phyloP scores from a whole-genome alignment of 1,140 invertebrate species.

The Papilio dardanus region DNA sequence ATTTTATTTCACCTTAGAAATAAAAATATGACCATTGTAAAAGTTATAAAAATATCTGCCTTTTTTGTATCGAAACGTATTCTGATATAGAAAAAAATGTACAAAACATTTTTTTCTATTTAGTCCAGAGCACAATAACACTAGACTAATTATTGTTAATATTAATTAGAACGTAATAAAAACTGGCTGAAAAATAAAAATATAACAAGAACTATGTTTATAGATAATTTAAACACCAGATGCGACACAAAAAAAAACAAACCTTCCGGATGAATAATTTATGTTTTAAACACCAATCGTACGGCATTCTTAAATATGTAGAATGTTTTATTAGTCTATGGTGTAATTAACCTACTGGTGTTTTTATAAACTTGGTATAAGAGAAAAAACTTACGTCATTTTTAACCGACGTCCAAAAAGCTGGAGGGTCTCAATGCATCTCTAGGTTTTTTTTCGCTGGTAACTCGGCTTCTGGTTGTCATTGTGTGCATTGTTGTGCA shows the following conservation, averaged over 20 bases:
- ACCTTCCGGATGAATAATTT: slow-evolving; percentile 33
- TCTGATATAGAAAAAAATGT: too few relatives aligned
- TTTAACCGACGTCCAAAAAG: neutral
- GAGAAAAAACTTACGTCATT: slow-evolving; percentile 12
- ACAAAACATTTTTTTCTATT: neutral
- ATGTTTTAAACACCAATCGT: slow-evolving; percentile 29
- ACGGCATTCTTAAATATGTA: slow-evolving; percentile 30
- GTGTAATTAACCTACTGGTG: slow-evolving; percentile 31
- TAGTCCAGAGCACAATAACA: neutral
- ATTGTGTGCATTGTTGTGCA: too few relatives aligned
- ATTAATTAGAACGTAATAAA: neutral
- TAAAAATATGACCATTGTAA: neutral
- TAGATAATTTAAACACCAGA: slow-evolving; percentile 15
- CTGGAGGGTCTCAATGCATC: too few relatives aligned
- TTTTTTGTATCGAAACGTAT: neutral
- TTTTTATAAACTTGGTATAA: slow-evolving; percentile 8
- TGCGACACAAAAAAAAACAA: slow-evolving; percentile 21
- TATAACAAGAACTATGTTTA: slow-evolving; percentile 1
- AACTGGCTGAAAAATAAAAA: neutral
- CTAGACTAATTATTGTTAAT: neutral
- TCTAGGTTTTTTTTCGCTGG: too few relatives aligned
- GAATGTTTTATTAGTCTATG: slow-evolving; percentile 33
- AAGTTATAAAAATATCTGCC: neutral
- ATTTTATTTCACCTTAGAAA: neutral
- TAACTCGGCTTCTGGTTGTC: too few relatives aligned